Evolutionary conservation across 2,797 vertebrate species (phyloP).

Genomic region (Picus viridis): DNA sequence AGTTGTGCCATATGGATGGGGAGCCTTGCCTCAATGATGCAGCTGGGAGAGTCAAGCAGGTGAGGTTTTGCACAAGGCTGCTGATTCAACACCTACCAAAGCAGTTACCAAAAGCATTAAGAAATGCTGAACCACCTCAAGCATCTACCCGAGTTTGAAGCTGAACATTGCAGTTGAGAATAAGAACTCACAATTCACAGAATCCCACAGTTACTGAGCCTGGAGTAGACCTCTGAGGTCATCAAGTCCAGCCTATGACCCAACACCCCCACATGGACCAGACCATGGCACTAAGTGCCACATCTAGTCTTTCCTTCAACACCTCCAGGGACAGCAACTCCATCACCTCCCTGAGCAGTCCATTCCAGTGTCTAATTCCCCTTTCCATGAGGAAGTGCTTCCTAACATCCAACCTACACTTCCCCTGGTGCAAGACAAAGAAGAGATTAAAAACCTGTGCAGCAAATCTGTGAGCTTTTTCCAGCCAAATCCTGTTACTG

Average conservation of each 20-base stretch:
- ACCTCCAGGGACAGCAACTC: no score
- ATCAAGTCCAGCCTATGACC: no score
- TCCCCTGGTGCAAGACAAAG: background rate
- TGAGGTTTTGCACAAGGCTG: background rate
- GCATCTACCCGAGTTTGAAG: fast-evolving
- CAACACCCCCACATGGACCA: no score
- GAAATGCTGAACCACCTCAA: background rate
- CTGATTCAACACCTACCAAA: background rate
- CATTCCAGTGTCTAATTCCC: no score
- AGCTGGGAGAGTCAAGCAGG: background rate
- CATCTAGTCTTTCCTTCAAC: no score
- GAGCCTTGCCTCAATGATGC: background rate
- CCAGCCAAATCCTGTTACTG: background rate
- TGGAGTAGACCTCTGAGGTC: no score
- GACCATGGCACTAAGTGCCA: no score
- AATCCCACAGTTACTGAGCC: no score
- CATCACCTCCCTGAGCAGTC: no score
- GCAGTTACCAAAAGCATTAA: background rate
- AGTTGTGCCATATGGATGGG: background rate
- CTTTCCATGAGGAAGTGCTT: no score
- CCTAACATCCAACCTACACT: no score
- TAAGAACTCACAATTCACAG: background rate
- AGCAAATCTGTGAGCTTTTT: background rate
- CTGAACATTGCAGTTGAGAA: background rate
- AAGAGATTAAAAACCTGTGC: background rate